A percentile compares a stretch with the other conserved stretches of the same genome.
phyloP scores from a whole-genome alignment of 37 sponge, comb jelly and placozoan genomes.

The Crambe crambe region DNA sequence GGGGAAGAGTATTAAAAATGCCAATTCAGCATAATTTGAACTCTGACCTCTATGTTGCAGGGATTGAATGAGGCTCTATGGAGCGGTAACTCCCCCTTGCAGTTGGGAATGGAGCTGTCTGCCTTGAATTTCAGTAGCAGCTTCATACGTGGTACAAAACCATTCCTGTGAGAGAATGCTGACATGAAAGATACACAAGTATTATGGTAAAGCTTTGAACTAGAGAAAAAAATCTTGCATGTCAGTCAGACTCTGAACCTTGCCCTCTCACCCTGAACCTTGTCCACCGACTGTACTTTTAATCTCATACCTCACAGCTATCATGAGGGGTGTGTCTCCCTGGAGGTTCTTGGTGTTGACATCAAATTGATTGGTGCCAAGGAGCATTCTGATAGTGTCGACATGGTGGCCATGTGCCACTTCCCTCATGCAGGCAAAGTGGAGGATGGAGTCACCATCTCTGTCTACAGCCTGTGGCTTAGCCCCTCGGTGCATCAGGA shows the following conservation, averaged over 20 bases:
- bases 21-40: background rate
- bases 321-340: slow-evolving; percentile 76
- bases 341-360: slow-evolving; percentile 45
- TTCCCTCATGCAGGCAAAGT: slow-evolving; percentile 83
- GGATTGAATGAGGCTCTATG: slow-evolving; percentile 51
- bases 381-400: slow-evolving; percentile 55
- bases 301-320: slow-evolving; percentile 52
- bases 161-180: slow-evolving; percentile 15
- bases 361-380: slow-evolving; percentile 3
- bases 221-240: no score
- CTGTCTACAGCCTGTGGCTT: slow-evolving; percentile 46
- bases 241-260: no score
- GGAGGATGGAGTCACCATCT: slow-evolving; percentile 73
- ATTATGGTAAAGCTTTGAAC: no score
- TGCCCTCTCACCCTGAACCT: no score
- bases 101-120: slow-evolving; percentile 39
- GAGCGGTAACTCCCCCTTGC: slow-evolving; percentile 64
- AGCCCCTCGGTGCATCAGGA: slow-evolving; percentile 57
- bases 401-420: slow-evolving; percentile 51
- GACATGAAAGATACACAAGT: no score
- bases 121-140: slow-evolving; percentile 50
- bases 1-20: background rate
- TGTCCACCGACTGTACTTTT: no score
- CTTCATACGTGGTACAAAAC: slow-evolving; percentile 33
- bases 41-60: slow-evolving; percentile 58